Evolutionary conservation across 2,113 vertebrate species (phyloP).

Genomic region (Phoxinus phoxinus): DNA sequence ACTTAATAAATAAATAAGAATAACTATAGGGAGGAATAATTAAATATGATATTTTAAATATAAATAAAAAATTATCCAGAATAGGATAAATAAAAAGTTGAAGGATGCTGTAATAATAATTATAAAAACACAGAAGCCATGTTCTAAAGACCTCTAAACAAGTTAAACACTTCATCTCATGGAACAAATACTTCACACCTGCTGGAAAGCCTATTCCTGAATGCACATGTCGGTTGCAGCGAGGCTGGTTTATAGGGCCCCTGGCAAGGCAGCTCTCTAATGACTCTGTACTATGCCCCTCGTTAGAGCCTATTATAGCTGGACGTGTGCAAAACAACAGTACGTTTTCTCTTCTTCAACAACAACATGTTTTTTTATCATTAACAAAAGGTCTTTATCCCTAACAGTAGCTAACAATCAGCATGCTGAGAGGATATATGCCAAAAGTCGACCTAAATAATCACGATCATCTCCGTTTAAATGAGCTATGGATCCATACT

Average conservation of each 20-base stretch:
- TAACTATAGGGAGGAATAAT: not conserved
- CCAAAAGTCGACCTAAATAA: not conserved
- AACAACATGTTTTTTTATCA: conserved; percentile 22
- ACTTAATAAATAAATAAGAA: not conserved
- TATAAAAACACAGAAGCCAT: not conserved
- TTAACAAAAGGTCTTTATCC: conserved; percentile 16
- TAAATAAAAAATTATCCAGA: not conserved
- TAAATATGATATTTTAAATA: not conserved
- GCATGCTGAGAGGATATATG: not conserved
- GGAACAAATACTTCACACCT: conserved; percentile 37
- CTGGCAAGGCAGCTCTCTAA: conserved; percentile 13
- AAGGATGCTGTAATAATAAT: not conserved
- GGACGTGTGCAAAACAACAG: conserved; percentile 24
- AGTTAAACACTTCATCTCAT: not conserved
- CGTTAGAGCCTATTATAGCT: conserved; percentile 36
- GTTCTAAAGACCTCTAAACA: conserved; percentile 1
- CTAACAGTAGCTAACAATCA: conserved; percentile 4
- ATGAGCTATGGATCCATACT: not conserved
- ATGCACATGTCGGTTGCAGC: not conserved
- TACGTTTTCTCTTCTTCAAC: conserved; percentile 8
- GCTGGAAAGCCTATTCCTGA: conserved; percentile 16
- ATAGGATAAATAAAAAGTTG: not conserved
- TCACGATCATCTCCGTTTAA: not conserved
- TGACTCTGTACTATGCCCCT: conserved; percentile 35
- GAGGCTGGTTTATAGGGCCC: conserved; percentile 21